Evolutionary conservation across 2,888 invertebrate genomes (phyloP).

Genomic region (Hanleya hanleyi): DNA sequence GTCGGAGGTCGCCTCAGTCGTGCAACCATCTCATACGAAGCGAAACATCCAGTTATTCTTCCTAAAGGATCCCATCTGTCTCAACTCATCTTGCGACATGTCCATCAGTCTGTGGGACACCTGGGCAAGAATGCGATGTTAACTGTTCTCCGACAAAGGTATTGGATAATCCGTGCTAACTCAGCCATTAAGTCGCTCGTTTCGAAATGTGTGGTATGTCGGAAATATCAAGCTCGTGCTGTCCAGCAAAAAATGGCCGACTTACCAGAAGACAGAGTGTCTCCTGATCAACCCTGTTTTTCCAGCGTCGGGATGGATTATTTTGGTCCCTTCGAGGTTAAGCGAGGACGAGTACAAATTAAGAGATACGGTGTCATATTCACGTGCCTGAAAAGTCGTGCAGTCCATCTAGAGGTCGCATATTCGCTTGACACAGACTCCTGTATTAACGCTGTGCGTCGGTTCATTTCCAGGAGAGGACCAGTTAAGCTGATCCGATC

Average conservation of each 20-base stretch:
- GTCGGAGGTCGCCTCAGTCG: not conserved
- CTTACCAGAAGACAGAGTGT: not conserved
- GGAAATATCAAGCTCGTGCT: not conserved
- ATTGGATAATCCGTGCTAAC: not conserved
- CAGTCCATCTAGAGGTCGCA: too few relatives aligned
- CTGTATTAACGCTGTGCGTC: too few relatives aligned
- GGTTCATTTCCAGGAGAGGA: too few relatives aligned
- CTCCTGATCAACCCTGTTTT: too few relatives aligned
- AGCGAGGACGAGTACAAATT: too few relatives aligned
- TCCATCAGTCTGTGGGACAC: not conserved
- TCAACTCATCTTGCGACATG: not conserved
- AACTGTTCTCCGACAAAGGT: not conserved
- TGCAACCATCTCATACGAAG: not conserved
- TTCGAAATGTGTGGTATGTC: not conserved
- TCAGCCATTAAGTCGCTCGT: not conserved
- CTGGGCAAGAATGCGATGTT: not conserved
- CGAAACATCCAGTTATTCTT: not conserved
- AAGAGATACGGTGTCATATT: too few relatives aligned
- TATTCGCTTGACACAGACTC: too few relatives aligned
- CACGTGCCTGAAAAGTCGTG: too few relatives aligned
- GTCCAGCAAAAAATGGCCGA: constrained; percentile 2
- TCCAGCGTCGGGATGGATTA: too few relatives aligned
- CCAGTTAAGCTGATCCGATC: too few relatives aligned
- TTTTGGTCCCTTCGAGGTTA: too few relatives aligned
- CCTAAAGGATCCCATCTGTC: not conserved